Evolutionary conservation across 1,140 invertebrate species (phyloP).

Genomic region (Drosophila lacteicornis): DNA sequence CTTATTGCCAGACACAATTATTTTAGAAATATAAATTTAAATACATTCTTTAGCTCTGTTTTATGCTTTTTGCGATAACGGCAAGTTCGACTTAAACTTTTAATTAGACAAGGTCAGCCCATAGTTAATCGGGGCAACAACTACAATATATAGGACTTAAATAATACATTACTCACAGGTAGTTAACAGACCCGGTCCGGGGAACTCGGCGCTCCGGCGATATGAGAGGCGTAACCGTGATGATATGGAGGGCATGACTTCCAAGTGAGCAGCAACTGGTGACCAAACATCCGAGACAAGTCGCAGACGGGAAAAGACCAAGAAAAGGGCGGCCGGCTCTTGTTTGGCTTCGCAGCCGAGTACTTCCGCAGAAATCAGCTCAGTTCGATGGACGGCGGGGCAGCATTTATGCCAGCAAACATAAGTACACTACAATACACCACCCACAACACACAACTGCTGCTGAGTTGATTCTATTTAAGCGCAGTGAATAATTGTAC

Average conservation of each 20-base stretch:
- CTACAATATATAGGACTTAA: background rate
- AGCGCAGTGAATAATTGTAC: conserved; percentile 22
- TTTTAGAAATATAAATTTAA: background rate
- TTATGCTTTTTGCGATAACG: background rate
- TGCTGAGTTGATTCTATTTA: conserved; percentile 25
- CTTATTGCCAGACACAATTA: too few relatives aligned
- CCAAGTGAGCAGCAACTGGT: conserved; percentile 42
- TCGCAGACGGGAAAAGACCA: conserved; percentile 3
- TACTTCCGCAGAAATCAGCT: conserved; percentile 30
- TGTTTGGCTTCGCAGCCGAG: conserved; percentile 38
- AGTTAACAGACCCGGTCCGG: conserved; percentile 30
- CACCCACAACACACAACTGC: conserved; percentile 3
- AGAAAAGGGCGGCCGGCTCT: conserved; percentile 23
- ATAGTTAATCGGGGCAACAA: background rate
- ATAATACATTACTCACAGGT: conserved; percentile 28
- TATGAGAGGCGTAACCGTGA: conserved; percentile 14
- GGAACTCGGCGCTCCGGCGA: conserved; percentile 19
- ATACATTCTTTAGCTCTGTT: background rate
- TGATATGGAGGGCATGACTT: conserved; percentile 41
- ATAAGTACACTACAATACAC: conserved; percentile 15
- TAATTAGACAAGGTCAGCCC: background rate
- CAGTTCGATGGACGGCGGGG: conserved; percentile 4
- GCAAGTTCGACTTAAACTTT: background rate
- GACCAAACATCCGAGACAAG: conserved; percentile 35
- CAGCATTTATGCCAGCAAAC: conserved; percentile 30